Conservation (phyloP, 1,140 invertebrate genomes). For the Caenorhabditis brenneri region DNA sequence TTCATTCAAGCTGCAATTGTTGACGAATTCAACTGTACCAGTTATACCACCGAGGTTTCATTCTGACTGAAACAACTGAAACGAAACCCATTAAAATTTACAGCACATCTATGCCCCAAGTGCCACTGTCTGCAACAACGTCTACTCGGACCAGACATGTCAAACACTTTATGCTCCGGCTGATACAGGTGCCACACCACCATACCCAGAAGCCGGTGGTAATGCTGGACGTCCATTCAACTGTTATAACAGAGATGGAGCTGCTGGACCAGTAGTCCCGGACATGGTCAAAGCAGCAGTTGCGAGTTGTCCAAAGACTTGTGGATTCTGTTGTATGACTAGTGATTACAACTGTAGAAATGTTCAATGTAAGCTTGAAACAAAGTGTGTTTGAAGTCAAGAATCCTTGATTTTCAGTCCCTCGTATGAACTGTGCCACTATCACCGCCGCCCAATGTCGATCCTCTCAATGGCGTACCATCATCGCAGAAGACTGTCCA, state of each 20-base stretch:
- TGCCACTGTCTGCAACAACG: background rate
- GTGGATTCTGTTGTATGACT: constrained; percentile 25
- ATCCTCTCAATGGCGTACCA: background rate
- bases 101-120: background rate
- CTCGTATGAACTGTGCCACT: constrained; percentile 33
- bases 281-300: background rate
- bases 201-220: background rate
- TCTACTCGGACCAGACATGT: background rate
- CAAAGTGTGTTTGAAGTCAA: background rate
- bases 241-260: background rate
- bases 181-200: background rate
- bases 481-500: constrained; percentile 26
- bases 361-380: constrained; percentile 4
- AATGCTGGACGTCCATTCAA: background rate
- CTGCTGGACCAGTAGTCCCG: background rate
- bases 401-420: background rate
- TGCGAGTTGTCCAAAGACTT: background rate
- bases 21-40: background rate
- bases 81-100: background rate
- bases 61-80: background rate
- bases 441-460: constrained; percentile 5
- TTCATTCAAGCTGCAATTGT: background rate
- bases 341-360: background rate
- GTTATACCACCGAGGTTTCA: background rate
- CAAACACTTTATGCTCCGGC: background rate